Evolutionary conservation across 2,113 vertebrate genomes (phyloP).

Genomic region (Nannobrachium achirus): DNA sequence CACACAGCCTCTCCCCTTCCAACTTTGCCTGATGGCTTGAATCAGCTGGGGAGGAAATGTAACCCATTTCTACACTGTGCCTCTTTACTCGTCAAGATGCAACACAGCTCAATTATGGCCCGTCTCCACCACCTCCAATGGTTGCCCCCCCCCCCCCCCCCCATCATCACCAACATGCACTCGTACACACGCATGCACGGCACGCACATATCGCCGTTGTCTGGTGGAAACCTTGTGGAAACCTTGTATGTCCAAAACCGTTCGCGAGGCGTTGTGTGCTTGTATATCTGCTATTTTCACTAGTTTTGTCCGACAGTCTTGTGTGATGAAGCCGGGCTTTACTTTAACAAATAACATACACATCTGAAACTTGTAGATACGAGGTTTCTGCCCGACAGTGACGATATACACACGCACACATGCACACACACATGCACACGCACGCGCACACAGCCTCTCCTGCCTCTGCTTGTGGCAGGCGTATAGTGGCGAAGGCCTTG

Average conservation of each 20-base stretch:
- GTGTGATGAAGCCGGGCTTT: too few relatives aligned
- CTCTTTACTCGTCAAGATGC: constrained; percentile 57
- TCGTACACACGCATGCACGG: neutral
- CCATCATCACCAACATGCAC: neutral
- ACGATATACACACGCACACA: neutral
- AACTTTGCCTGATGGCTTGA: constrained; percentile 61
- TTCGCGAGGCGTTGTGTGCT: too few relatives aligned
- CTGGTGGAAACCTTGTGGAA: too few relatives aligned
- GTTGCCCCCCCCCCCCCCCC: constrained; percentile 33
- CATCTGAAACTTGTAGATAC: too few relatives aligned
- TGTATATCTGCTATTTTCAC: too few relatives aligned
- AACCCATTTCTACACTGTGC: constrained; percentile 56
- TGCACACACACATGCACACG: neutral
- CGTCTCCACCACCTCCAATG: constrained; percentile 56
- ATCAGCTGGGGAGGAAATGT: constrained; percentile 54
- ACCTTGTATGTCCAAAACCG: too few relatives aligned
- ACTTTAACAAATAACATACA: too few relatives aligned
- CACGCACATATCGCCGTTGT: too few relatives aligned
- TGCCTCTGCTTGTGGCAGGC: constrained; percentile 55
- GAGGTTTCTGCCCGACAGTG: too few relatives aligned
- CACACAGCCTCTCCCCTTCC: constrained; percentile 11
- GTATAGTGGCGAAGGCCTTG: constrained; percentile 39
- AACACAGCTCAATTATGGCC: constrained; percentile 73
- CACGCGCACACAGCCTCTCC: constrained; percentile 54
- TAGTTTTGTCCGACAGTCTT: too few relatives aligned